Percentiles rank a stretch among this genome's conserved stretches.
Conservation (phyloP, 2,797 vertebrate genomes). For the Lycodopsis pacificus region DNA sequence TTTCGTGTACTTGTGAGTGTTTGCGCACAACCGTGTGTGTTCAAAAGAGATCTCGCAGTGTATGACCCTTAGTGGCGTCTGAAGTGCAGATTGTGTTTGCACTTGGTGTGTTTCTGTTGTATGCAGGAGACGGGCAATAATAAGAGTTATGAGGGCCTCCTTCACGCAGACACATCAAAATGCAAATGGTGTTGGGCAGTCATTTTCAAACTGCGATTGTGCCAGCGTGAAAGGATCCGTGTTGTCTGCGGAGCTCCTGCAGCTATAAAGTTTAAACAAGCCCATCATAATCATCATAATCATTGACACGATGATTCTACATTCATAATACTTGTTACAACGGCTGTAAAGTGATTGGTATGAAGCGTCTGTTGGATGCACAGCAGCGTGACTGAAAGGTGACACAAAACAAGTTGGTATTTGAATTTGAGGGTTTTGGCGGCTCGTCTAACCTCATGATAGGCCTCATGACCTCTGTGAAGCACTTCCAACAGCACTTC, state of each 20-base stretch:
- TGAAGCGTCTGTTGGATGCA: neutral
- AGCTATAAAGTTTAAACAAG: slow-evolving; percentile 17
- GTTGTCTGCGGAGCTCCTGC: slow-evolving; percentile 18
- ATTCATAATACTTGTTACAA: neutral
- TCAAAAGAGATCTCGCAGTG: slow-evolving; percentile 3
- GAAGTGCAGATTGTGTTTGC: slow-evolving; percentile 24
- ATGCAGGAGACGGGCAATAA: slow-evolving; percentile 37
- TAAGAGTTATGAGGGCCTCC: slow-evolving; percentile 52
- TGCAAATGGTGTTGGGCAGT: slow-evolving; percentile 53
- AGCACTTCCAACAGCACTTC: neutral
- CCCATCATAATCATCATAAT: neutral
- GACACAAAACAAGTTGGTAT: neutral
- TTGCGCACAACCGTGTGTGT: neutral
- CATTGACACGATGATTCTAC: neutral
- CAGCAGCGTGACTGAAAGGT: neutral
- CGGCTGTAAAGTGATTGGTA: neutral
- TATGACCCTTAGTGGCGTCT: neutral
- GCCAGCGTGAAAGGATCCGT: slow-evolving; percentile 14
- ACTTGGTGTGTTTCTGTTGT: slow-evolving; percentile 17
- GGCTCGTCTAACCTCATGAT: neutral
- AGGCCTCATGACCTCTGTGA: neutral
- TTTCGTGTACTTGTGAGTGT: neutral
- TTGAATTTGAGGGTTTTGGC: neutral
- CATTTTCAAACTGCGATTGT: slow-evolving; percentile 32
- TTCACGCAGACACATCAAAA: slow-evolving; percentile 64